Evolutionary conservation across 1,140 invertebrate genomes (phyloP).

Genomic region (Bombus sibiricus): DNA sequence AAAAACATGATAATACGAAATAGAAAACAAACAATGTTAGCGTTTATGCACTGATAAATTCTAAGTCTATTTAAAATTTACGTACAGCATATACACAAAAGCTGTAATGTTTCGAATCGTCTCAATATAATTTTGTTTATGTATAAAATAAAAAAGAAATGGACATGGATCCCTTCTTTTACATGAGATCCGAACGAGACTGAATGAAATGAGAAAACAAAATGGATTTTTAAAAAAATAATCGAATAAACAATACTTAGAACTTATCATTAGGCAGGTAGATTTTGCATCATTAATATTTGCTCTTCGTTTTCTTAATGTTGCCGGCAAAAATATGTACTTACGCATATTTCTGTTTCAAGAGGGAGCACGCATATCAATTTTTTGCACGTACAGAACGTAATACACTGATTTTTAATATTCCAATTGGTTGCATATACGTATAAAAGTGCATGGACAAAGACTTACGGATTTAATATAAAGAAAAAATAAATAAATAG

Average conservation of each 20-base stretch:
- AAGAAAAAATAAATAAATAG: neutral
- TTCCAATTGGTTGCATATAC: neutral
- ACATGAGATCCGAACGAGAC: neutral
- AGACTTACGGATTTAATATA: neutral
- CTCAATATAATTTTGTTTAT: neutral
- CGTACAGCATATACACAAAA: neutral
- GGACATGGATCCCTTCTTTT: neutral
- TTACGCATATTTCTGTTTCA: neutral
- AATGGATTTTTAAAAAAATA: neutral
- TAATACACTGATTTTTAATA: neutral
- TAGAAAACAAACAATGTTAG: neutral
- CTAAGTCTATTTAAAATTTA: neutral
- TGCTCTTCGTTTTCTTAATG: neutral
- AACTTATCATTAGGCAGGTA: neutral
- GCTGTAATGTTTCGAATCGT: neutral
- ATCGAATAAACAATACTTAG: neutral
- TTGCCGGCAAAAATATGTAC: no score
- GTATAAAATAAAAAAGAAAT: neutral
- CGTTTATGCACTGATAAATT: neutral
- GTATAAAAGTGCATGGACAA: neutral
- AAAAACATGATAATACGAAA: neutral
- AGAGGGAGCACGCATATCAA: neutral
- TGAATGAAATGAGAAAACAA: neutral
- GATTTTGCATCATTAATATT: neutral
- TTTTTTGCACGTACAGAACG: neutral